These are phyloP conservation scores for Eutolmus rufibarbis DNA, from an alignment of 2,888 invertebrate species.

Conservation along the genomic window DNA sequence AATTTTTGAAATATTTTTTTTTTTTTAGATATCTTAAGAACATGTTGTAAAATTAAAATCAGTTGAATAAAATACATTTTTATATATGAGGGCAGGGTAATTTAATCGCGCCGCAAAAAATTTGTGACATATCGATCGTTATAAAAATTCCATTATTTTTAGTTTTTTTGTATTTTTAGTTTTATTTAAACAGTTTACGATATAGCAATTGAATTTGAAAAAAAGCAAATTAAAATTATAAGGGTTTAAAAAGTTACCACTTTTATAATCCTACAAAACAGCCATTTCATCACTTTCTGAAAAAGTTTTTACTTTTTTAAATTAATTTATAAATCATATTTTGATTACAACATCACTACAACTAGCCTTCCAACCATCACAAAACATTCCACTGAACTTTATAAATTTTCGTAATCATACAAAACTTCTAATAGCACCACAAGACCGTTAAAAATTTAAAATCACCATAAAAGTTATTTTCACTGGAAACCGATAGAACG, in stretches of 20 bases:
- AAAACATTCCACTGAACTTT: not conserved
- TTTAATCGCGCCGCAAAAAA: no score
- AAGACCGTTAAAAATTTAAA: not conserved
- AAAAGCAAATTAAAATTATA: not conserved
- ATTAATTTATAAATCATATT: not conserved
- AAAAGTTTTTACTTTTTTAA: not conserved
- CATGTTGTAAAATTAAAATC: no score
- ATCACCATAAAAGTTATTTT: not conserved
- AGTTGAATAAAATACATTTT: no score
- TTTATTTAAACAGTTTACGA: no score
- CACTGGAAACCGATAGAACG: not conserved
- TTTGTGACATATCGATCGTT: no score
- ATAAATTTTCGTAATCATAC: not conserved
- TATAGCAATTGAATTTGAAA: no score
- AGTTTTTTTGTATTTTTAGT: no score
- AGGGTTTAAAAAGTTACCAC: not conserved
- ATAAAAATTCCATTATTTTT: no score
- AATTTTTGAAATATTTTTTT: no score
- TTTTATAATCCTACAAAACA: not conserved
- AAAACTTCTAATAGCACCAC: not conserved
- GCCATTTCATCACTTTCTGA: not conserved
- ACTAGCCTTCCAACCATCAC: not conserved
- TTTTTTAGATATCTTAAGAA: no score
- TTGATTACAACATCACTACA: not conserved
- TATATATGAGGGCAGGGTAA: no score